Evolutionary conservation across 2,113 vertebrate genomes (phyloP), one percentile per base, ranked within the genome.

Genomic region (Protomyctophum bolini): DNA sequence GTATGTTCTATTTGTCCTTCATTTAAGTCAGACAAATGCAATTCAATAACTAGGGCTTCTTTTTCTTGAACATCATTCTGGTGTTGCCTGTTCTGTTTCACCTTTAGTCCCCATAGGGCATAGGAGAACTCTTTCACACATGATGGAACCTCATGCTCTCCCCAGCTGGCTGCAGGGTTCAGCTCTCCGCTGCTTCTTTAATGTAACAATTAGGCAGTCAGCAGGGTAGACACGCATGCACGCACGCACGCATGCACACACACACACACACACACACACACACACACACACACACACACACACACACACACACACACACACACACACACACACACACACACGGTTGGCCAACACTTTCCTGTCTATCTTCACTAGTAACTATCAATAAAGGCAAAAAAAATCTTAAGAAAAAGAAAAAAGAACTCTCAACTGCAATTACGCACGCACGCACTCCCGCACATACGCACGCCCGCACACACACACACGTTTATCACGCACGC

Each of bases 41-140:
- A 12, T 73, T 81, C 80, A 89, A 87, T 91, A 67, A 86, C 73
- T 71, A 82, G 66, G 77, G 66, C 69, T 74, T 75, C 70, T 75
- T 58, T 51, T 64, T 55, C 66, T 62, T 81, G 76, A 81, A 85
- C 64, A 66, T 82, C 75, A 73, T 69, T 41, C 68, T 60, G 33
- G 67, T 67, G 63, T 69, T 66, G 33, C 33, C 33, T 3, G 33
- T 41, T 41, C 33, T 41, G 33, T 41, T 41, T 2, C 21, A 41
- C 33, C 33, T 41, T 41, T 6, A 41, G 33, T 3, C 33, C 5
- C 33, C 33, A 41, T 41, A 41, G 33, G 5, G 4, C 33, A 41
- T 41, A 41, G 33, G 5, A 41, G 33, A 41, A 41, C 3, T 41
- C 3, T 41, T 41, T 41, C 5, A 41, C 33, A 41, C 33, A 41